Evolutionary conservation across 2,113 vertebrate species (phyloP), one percentile per base, ranked within the genome.

Genomic region (Hipposideros armiger): DNA sequence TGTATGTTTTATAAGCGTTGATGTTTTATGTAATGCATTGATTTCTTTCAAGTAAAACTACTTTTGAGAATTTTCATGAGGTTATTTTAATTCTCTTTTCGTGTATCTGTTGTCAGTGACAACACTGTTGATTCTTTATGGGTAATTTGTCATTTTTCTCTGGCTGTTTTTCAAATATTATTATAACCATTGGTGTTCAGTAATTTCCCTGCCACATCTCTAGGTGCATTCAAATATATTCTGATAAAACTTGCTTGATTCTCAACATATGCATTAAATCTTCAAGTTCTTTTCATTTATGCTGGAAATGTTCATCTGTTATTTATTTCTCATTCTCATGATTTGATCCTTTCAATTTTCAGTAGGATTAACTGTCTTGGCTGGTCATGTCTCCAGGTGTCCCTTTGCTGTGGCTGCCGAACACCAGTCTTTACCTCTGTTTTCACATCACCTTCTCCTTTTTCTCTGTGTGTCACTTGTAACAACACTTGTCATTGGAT

Each of bases 21-120:
- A 64, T 7, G 54, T 80, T 91, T 91, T 64, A 85, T 81, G 60
- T 50, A 76, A 30, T 56, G 30, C 58, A 52, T 32, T 50, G 56
- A 54, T 91, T n/a, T 32, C 66, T 91, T 85, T 84, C 22, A 69
- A 85, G 64, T 93, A 69, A 74, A 95, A 91, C 70, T 69, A 69
- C 26, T 84, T 85, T 89, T 26, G 20, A 36, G 52, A 88, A 9
- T 86, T 92, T 93, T 85, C 32, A 77, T 36, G 50, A 90, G 56
- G 11, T 40, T 87, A 74, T 82, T 93, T 70, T 87, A 83, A 84
- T 84, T 95, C 28, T 80, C 5, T 95, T 91, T 82, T 95, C 11
- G 28, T 86, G 24, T 7, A n/a, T 90, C 60, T 88, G 5, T 95
- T 87, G 69, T 70, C 16, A 69, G 1, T 72, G 40, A 88, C 30